Evolutionary conservation across 2,888 invertebrate species (phyloP).

Genomic region (Conops quadrifasciatus): DNA sequence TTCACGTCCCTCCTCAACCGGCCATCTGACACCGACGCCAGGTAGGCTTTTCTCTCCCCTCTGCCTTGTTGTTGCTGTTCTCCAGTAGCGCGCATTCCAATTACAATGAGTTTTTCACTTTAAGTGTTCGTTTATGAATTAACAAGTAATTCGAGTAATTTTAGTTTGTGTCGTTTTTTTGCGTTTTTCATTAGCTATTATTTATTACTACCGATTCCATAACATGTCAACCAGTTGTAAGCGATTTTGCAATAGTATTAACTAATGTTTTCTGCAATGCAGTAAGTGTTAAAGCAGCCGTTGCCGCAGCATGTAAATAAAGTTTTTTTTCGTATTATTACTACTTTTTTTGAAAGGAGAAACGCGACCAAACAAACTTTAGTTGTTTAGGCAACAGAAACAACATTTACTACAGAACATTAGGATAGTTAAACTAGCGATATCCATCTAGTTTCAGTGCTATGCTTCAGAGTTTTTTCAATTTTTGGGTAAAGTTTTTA

Average conservation of each 20-base stretch:
- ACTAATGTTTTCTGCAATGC: constrained; percentile 18
- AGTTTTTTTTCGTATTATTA: background rate
- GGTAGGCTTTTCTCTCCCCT: constrained; percentile 56
- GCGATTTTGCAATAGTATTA: background rate
- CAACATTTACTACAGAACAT: constrained; percentile 23
- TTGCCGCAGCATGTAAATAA: constrained; percentile 29
- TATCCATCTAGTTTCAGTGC: too few relatives aligned
- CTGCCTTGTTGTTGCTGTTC: background rate
- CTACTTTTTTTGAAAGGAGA: background rate
- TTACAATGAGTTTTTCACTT: constrained; percentile 7
- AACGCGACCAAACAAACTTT: background rate
- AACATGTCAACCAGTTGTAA: constrained; percentile 1
- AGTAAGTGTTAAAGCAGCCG: constrained; percentile 17
- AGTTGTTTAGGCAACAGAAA: background rate
- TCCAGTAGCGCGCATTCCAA: constrained; percentile 15
- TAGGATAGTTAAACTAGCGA: background rate
- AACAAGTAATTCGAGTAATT: constrained; percentile 7
- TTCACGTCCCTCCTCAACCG: constrained; percentile 70
- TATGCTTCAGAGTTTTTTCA: too few relatives aligned
- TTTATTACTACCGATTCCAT: background rate
- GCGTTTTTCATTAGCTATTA: constrained; percentile 25
- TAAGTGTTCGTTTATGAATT: constrained; percentile 18
- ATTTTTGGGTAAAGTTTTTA: too few relatives aligned
- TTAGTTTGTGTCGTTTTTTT: constrained; percentile 31
- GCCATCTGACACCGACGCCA: constrained; percentile 70